Evolutionary conservation across 2,888 invertebrate genomes (phyloP), one percentile per base, ranked within the genome.

Genomic region (Eupeodes luniger): DNA sequence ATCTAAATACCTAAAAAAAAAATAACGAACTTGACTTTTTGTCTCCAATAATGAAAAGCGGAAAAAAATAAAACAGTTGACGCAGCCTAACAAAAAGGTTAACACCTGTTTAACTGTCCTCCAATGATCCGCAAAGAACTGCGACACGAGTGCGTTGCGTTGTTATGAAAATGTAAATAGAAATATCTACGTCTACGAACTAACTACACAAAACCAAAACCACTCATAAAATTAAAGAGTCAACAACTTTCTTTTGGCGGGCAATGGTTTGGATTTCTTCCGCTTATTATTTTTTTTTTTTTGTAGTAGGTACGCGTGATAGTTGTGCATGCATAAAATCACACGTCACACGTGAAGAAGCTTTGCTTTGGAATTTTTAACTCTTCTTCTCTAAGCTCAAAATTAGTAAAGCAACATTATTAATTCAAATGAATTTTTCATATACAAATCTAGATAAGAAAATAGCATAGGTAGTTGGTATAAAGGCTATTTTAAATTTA

Each of bases 181-280:
- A 69, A 69, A 66, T 49, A 27, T 10, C 40, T 7, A 40, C 40
- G 27, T 27, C 16, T 9, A 67, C 51, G 12, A 69, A 40, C 19
- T 36, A 53, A 69, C 53, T 36, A 67, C 51, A 34, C 67, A n/a
- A 27, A 27, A 27, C 27, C 27, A 27, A 27, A 27, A 64, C 69
- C 72, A 61, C 16, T 67, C 44, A 49, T 57, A 62, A 59, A 72
- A 64, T 72, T 53, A 4, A 82, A 69, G 70, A 83, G 11, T 87
- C 80, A 83, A 87, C 87, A 87, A 87, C 87, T 87, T 87, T 87
- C 87, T 87, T 87, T 87, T 76, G 87, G 76, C 70, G 79, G 66
- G 70, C 59, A 83, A 76, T 70, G 74, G 59, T 79, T 57, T 82
- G 79, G 66, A 76, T 83, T 83, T 80, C 76, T 83, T 87, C 80